A percentile compares a stretch with the other conserved stretches of the same genome.
phyloP scores from a whole-genome alignment of 1,140 invertebrate species.

The Venturia canescens region DNA sequence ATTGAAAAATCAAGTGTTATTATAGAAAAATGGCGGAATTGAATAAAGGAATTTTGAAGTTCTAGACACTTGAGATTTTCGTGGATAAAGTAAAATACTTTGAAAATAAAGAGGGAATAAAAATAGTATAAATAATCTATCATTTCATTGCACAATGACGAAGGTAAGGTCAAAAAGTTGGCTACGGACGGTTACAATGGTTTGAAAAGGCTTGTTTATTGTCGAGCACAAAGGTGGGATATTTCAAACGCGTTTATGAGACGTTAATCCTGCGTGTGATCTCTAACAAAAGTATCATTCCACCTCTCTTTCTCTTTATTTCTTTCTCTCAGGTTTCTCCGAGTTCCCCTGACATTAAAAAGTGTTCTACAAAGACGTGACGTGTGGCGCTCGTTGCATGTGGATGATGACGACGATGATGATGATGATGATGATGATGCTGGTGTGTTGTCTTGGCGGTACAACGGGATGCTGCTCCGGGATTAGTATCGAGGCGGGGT shows the following conservation, averaged over 20 bases:
- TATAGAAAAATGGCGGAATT: no score
- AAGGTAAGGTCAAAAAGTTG: neutral
- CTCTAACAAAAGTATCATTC: constrained; percentile 12
- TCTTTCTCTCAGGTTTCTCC: no score
- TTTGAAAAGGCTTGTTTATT: neutral
- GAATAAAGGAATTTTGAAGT: no score
- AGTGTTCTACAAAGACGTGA: constrained; percentile 49
- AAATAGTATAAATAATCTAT: neutral
- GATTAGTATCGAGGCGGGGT: constrained; percentile 49
- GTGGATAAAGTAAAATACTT: no score
- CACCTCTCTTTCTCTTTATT: no score
- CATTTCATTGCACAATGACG: neutral
- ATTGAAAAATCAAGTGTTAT: no score
- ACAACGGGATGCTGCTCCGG: constrained; percentile 11
- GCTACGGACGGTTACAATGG: neutral
- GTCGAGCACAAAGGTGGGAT: constrained; percentile 36
- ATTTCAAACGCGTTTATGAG: constrained; percentile 11
- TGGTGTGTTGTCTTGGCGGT: neutral
- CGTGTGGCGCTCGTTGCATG: constrained; percentile 44
- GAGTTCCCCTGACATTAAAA: constrained; percentile 60
- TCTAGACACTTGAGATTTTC: no score
- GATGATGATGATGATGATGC: constrained; percentile 33
- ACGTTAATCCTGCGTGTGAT: constrained; percentile 13
- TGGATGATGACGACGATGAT: constrained; percentile 43
- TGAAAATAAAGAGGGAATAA: neutral